These are phyloP conservation scores for Shinisaurus crocodilurus DNA, from an alignment of 2,113 vertebrate species.

Conservation along the genomic window DNA sequence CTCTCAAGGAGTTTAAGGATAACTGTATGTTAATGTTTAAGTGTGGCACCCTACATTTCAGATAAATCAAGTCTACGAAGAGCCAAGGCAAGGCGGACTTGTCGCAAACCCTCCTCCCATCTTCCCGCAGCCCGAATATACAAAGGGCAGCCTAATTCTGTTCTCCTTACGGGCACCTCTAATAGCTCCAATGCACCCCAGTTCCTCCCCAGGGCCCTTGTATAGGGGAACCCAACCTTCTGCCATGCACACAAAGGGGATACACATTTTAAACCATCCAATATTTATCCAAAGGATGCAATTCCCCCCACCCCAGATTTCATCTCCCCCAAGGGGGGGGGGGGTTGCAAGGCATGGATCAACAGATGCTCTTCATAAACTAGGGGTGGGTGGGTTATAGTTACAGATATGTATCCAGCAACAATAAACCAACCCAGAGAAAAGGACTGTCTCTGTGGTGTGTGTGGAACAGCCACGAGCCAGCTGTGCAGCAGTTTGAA, in stretches of 20 bases:
- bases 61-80: not conserved
- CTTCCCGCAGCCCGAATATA: not conserved
- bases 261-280: not conserved
- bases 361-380: not conserved
- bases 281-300: not conserved
- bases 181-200: not conserved
- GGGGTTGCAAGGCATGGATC: conserved; percentile 12
- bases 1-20: not conserved
- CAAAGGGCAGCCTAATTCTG: not conserved
- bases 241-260: not conserved
- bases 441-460: not conserved
- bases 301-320: not conserved
- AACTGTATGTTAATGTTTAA: not conserved
- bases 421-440: not conserved
- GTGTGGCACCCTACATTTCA: too few species aligned
- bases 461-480: not conserved
- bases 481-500: conserved; percentile 11
- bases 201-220: not conserved
- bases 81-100: conserved; percentile 34
- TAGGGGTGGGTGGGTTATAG: not conserved
- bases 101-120: conserved; percentile 43
- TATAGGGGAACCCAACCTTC: not conserved
- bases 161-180: not conserved
- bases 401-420: not conserved
- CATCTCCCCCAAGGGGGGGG: not conserved